Percentiles rank a stretch among this genome's conserved stretches.
phyloP scores from a whole-genome alignment of 2,888 invertebrate species.

The Clostera curtula region DNA sequence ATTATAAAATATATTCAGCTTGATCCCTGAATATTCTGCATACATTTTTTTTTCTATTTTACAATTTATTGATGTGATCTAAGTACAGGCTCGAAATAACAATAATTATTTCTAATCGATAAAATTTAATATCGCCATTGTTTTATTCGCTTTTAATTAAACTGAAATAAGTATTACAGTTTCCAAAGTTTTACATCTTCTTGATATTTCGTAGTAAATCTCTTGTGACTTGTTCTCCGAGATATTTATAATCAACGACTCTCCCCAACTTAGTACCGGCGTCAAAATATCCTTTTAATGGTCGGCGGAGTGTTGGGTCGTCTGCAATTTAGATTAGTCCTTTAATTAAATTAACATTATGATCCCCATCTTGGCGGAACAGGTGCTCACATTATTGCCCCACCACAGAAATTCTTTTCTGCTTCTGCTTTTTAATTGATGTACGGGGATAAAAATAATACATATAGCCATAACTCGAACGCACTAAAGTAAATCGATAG shows the following conservation, averaged over 20 bases:
- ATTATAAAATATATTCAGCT: no score
- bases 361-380: constrained; percentile 67
- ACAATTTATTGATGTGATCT: no score
- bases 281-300: constrained; percentile 72
- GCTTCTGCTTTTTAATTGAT: constrained; percentile 26
- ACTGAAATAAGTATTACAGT: no score
- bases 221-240: constrained; percentile 48
- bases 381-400: constrained; percentile 67
- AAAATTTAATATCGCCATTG: no score
- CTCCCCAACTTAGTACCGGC: constrained; percentile 61
- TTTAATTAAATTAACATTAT: constrained; percentile 76
- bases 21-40: no score
- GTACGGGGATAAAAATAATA: no score
- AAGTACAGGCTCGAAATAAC: no score
- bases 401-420: constrained; percentile 52
- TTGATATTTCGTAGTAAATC: constrained; percentile 43
- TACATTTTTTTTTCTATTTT: no score
- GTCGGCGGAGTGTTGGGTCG: constrained; percentile 67
- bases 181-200: constrained; percentile 36
- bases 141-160: no score
- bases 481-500: neutral
- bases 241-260: constrained; percentile 67
- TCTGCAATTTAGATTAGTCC: constrained; percentile 76
- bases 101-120: no score
- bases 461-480: no score